These are phyloP conservation scores for Andrena flavipes DNA, from an alignment of 2,888 invertebrate genomes.

Conservation along the genomic window DNA sequence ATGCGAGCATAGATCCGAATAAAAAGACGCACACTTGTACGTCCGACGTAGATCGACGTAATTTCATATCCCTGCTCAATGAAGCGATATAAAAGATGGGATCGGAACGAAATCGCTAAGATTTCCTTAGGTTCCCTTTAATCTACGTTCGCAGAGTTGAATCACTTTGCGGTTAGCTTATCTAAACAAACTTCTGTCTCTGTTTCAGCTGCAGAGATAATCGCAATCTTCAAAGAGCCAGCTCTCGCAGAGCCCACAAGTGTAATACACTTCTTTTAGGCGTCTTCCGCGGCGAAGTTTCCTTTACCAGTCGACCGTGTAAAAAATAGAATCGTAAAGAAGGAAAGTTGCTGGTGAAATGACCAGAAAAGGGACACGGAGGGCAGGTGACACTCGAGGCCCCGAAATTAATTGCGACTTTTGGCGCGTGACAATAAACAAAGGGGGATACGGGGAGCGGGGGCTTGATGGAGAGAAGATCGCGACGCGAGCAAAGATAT, in stretches of 20 bases:
- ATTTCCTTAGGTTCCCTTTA: neutral
- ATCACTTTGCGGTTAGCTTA: too few relatives aligned
- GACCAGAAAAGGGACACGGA: slow-evolving; percentile 42
- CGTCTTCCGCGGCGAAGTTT: neutral
- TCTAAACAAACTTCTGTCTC: too few relatives aligned
- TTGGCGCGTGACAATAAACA: slow-evolving; percentile 54
- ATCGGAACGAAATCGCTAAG: neutral
- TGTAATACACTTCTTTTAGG: neutral
- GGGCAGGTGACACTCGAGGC: slow-evolving; percentile 40
- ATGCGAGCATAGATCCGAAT: slow-evolving; percentile 16
- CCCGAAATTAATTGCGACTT: slow-evolving; percentile 52
- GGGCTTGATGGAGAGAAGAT: slow-evolving; percentile 21
- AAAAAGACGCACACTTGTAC: slow-evolving; percentile 3
- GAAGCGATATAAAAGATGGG: slow-evolving; percentile 8
- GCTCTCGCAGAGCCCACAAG: neutral
- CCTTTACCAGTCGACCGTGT: too few relatives aligned
- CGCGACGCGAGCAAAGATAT: slow-evolving; percentile 42
- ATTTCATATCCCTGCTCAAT: slow-evolving; percentile 29
- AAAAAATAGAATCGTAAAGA: neutral
- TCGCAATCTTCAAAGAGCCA: neutral
- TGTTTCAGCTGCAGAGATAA: neutral
- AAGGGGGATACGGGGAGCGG: slow-evolving; percentile 16
- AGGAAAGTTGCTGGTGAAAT: neutral
- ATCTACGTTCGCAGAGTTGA: neutral
- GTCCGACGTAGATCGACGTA: slow-evolving; percentile 33